Base-by-base conservation (phyloP, 2,797 vertebrate species). In the Amblyopsis hoosieri region DNA sequence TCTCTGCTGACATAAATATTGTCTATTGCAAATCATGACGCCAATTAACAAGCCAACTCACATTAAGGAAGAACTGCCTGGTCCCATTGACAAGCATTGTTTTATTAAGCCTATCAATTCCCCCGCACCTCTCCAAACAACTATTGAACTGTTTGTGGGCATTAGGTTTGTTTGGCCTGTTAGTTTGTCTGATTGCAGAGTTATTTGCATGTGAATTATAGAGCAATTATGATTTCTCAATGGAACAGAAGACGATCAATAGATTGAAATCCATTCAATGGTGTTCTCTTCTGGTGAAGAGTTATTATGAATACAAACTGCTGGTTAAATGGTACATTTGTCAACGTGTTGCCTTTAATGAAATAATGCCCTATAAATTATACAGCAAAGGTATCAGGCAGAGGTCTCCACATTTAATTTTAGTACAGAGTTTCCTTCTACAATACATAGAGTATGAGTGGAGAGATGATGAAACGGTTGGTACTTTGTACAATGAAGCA, bases 121-220 rank as follows among this genome's bases (percentile, higher is more conserved):
- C 61, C 19, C 33, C 54, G 62, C 71, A 64, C 64, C 56, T 75
- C 71, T 72, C 33, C 47, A 45, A 47, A 42, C 65, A 57, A 37
- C 65, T 84, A 81, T 77, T 78, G 72, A 64, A 70, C 69, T 67
- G 63, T 69, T 67, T 82, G 54, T 65, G 45, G 49, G 54, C 47
- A 66, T 58, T 54, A 45, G 54, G 65, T 67, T 68, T 56, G 58
- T 66, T 66, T 65, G 68, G 56, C 54, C 63, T 33, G 57, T 12
- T 68, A 61, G 63, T 68, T 71, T 73, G 81, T 57, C 71, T 74
- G 75, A 77, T 72, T 78, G 60, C 68, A 60, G 47, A 72, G 74
- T 62, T 50, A 58, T 69, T 71, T 72, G 58, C 70, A 69, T 70
- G 68, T 82, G 69, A 79, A 72, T 79, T 82, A 87, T 79, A 49